Evolutionary conservation across 2,888 invertebrate genomes (phyloP).

Genomic region (Eucera pruinosa): DNA sequence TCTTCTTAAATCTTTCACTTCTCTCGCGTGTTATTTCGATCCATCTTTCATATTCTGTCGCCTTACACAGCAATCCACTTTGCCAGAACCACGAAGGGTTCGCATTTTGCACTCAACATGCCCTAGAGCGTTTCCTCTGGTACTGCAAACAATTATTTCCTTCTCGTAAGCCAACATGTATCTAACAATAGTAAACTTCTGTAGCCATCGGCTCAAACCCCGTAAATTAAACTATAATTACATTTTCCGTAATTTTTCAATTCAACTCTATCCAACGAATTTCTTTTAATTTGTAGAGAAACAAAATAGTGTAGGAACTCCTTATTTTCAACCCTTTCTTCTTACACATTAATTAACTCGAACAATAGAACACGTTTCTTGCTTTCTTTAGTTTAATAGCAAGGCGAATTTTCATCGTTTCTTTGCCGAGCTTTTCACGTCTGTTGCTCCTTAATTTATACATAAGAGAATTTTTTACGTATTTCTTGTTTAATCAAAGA

Average conservation of each 20-base stretch:
- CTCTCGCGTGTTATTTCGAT: slow-evolving; percentile 14
- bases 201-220: slow-evolving; percentile 1
- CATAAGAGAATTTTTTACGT: no score
- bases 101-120: slow-evolving; percentile 28
- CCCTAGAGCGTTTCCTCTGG: not conserved
- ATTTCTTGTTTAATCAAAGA: no score
- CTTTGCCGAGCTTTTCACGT: no score
- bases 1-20: slow-evolving; percentile 15
- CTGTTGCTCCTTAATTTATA: no score
- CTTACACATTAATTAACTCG: slow-evolving; percentile 28
- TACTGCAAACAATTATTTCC: slow-evolving; percentile 27
- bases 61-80: slow-evolving; percentile 45
- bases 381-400: slow-evolving; percentile 12
- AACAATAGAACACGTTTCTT: slow-evolving; percentile 23
- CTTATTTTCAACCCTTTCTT: not conserved
- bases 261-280: no score
- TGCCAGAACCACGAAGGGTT: slow-evolving; percentile 1
- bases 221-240: no score
- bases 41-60: slow-evolving; percentile 41
- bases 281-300: no score
- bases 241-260: no score
- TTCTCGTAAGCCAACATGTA: slow-evolving; percentile 1
- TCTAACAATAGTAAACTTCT: slow-evolving; percentile 15
- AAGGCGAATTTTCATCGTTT: not conserved
- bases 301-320: not conserved